A percentile compares a stretch with the other conserved stretches of the same genome.
phyloP scores from a whole-genome alignment of 2,113 vertebrate genomes.

The human region GRCh38 chr12:107047001-107047500 shows the following conservation, averaged over 20 bases:
- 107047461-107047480: too few relatives aligned
- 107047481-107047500: too few relatives aligned
- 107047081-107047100: not conserved
- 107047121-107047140: not conserved
- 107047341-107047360: not conserved
- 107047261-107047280: not conserved
- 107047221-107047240: not conserved
- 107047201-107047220: not conserved
- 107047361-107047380: not conserved
- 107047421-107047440: too few relatives aligned
- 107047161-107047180: not conserved
- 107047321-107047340: not conserved
- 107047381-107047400: not conserved
- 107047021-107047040: not conserved
- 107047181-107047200: not conserved
- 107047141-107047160: not conserved
- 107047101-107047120: not conserved
- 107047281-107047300: not conserved
- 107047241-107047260: not conserved
- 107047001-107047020: not conserved
- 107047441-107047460: too few relatives aligned
- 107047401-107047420: not conserved
- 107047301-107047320: not conserved
- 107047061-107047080: not conserved
- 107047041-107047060: not conserved